Base-by-base conservation (phyloP, 1,140 invertebrate species). In the Trichomalopsis sarcophagae region DNA sequence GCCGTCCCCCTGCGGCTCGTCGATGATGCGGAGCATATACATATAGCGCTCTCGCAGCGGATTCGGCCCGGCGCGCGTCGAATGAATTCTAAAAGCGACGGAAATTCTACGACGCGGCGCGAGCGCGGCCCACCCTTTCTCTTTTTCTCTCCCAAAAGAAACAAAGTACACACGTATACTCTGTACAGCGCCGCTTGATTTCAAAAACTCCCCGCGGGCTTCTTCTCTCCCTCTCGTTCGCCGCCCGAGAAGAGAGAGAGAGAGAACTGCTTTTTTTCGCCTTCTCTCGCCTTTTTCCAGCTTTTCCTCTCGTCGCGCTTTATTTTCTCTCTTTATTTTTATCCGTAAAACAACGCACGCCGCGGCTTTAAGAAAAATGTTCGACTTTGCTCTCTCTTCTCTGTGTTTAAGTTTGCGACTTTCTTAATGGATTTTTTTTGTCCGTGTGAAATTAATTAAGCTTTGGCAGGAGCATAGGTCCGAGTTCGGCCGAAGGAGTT, bases 131-230 rank as follows among this genome's bases (percentile, higher is more conserved):
- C 4, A 36, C 62, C 14, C 62, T n/a, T 4, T 17, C 62, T 17
- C 6, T 66, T n/a, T 36, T 4, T 36, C 33, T 36, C 33, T 36
- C 33, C 62, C 62, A 21, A 66, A n/a, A n/a, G 62, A 44, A 44
- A 44, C 40, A 44, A 10, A 44, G 40, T 44, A 44, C 10, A 44
- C 40, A 44, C 40, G 40, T 44, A 44, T 44, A 44, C 40, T 44
- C 62, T 1, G 62, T 17, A 17, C 62, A 66, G 62, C 2, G 5
- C 14, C 62, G 23, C 14, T 77, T 77, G 44, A 50, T 50, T 77
- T 77, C 10, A 50, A 77, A 77, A 77, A 77, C 30, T 77, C 44
- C 73, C 73, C 73, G 73, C 36, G 36, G 73, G 73, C 33, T 74
- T 74, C 10, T 6, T 6, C 21, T 74, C 33, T 36, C n/a, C 62